Evolutionary conservation across 2,797 vertebrate genomes (phyloP).

Genomic region (Pseudocheirus occidentalis): DNA sequence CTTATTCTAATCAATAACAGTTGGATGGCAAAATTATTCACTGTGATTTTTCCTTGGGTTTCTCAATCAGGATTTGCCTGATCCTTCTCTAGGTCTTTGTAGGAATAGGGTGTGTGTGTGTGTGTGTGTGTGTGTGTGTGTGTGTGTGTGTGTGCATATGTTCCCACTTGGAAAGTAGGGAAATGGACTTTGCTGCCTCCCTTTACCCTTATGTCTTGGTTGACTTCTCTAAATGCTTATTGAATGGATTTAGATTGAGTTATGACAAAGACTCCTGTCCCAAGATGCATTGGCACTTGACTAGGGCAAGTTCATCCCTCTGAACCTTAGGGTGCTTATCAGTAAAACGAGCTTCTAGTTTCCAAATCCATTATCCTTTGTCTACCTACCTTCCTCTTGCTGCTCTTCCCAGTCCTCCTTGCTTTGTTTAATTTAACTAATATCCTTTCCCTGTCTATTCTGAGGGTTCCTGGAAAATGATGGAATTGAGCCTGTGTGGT

Average conservation of each 20-base stretch:
- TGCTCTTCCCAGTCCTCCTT: neutral
- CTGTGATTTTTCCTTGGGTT: neutral
- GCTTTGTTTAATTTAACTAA: neutral
- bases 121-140: too few species aligned
- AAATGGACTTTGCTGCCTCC: neutral
- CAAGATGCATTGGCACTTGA: neutral
- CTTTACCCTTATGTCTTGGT: too few species aligned
- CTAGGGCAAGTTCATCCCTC: neutral
- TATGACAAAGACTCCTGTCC: neutral
- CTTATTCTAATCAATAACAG: neutral
- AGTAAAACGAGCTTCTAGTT: neutral
- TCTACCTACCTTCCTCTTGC: neutral
- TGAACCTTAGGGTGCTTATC: neutral
- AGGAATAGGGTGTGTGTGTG: neutral
- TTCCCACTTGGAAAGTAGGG: neutral
- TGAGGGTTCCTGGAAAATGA: neutral
- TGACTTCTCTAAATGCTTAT: neutral
- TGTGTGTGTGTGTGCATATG: too few species aligned
- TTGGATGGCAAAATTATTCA: neutral
- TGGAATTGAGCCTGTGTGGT: neutral
- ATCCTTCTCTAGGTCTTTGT: neutral
- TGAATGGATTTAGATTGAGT: neutral
- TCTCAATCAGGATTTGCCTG: neutral
- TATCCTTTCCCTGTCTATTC: neutral
- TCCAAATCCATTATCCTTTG: neutral